Evolutionary conservation across 2,888 invertebrate species (phyloP).

Genomic region (Oscheius myriophilus): DNA sequence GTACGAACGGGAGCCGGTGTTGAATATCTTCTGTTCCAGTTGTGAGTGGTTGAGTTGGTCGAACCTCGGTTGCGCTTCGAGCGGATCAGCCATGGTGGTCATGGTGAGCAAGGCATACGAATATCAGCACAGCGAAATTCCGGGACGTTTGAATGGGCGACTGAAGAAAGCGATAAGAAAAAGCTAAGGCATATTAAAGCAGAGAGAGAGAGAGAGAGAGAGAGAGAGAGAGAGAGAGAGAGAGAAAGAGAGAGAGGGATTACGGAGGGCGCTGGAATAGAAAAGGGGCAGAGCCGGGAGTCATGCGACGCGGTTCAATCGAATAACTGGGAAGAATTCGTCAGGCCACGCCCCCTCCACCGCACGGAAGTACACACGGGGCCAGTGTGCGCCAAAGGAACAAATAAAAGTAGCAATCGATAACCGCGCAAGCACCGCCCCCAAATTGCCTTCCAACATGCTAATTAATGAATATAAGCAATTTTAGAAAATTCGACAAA

Average conservation of each 20-base stretch:
- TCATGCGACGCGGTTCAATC: conserved; percentile 36
- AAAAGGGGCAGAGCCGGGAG: conserved; percentile 29
- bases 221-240: background rate
- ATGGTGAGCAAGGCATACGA: conserved; percentile 19
- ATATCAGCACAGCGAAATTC: background rate
- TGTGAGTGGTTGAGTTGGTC: conserved; percentile 27
- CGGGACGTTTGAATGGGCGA: background rate
- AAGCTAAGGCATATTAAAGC: background rate
- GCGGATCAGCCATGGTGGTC: conserved; percentile 33
- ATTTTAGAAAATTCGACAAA: conserved; percentile 35
- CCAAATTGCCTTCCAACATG: background rate
- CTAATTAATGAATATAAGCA: conserved; percentile 1
- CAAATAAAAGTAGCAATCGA: conserved; percentile 31
- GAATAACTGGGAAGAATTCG: conserved; percentile 37
- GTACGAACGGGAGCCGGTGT: conserved; percentile 42
- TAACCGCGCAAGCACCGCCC: background rate
- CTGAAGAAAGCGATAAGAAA: background rate
- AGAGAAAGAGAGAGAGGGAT: conserved; percentile 22
- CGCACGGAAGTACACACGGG: conserved; percentile 23
- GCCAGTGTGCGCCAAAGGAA: background rate
- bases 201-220: conserved; percentile 24
- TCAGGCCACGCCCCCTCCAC: conserved; percentile 40
- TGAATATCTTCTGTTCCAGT: conserved; percentile 47
- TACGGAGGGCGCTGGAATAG: conserved; percentile 7
- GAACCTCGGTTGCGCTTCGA: conserved; percentile 25